Evolutionary conservation across 2,888 invertebrate species (phyloP), one percentile per base, ranked within the genome.

Genomic region (Lasioglossum figueresi): DNA sequence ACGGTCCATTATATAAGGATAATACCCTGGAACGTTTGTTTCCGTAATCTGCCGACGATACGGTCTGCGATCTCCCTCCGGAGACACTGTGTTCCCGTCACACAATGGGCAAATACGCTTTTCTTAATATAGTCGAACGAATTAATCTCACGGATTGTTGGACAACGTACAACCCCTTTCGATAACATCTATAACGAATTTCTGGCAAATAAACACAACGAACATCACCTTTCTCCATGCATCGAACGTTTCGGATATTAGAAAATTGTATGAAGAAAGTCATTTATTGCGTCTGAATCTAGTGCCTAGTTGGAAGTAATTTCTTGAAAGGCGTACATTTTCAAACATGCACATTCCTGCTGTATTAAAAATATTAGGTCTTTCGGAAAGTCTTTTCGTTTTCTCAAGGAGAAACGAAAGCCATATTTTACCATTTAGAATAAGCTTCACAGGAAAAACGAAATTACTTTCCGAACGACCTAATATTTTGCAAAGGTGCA

Each of bases 31-130:
- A 84, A 86, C 88, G 82, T 86, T 88, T 88, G 88, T 88, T 88
- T 88, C 88, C 84, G 80, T 87, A 86, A 88, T 88, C 88, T 86
- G 80, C 72, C 84, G 84, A 84, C 88, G 88, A 87, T 88, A 84
- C 87, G 86, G 76, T 48, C 56, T 31, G 73, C 74, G 83, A 86
- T 84, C 86, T 79, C 86, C 86, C 87, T 82, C 76, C 43, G 74
- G n/a, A 74, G 73, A 75, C 43, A 74, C 78, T 66, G 84, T 80
- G 73, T 82, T 82, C 79, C 72, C n/a, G n/a, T 59, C 43, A 6
- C 37, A 88, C 82, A 88, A 88, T 88, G 48, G 37, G 52, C 70
- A 48, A 56, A 63, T 63, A 84, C 63, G 80, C 70, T 63, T 83
- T 86, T 79, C 87, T 86, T 84, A 83, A 87, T 81, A 81, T 31